phyloP scores from a whole-genome alignment of 2,113 vertebrate genomes.

The Cheilinus undulatus region DNA sequence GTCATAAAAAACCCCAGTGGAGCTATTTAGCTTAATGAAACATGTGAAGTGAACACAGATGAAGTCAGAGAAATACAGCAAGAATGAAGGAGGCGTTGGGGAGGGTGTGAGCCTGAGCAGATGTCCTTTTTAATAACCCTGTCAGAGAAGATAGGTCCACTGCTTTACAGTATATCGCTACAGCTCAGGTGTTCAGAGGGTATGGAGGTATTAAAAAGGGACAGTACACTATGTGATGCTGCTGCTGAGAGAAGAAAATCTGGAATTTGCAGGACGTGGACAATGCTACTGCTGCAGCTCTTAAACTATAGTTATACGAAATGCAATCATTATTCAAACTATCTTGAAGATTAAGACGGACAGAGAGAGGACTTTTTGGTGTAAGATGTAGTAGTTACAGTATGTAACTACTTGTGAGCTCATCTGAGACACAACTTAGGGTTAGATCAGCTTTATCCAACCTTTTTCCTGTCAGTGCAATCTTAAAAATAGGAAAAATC shows the following conservation, averaged over 20 bases:
- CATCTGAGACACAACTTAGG: too few species aligned
- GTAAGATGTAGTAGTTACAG: too few species aligned
- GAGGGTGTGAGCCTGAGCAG: slow-evolving; percentile 9
- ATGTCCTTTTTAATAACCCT: slow-evolving; percentile 45
- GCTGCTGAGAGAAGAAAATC: not conserved
- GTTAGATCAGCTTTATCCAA: too few species aligned
- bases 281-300: too few species aligned
- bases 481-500: too few species aligned
- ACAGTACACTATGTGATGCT: not conserved
- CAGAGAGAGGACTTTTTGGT: too few species aligned
- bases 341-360: too few species aligned
- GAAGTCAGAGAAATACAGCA: not conserved
- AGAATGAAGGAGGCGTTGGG: slow-evolving; percentile 6
- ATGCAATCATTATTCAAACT: too few species aligned
- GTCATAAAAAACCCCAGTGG: not conserved
- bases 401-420: too few species aligned
- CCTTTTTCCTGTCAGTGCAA: too few species aligned
- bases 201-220: not conserved
- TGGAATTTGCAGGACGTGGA: not conserved
- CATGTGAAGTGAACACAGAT: not conserved
- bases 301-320: too few species aligned
- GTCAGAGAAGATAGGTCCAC: slow-evolving; percentile 56
- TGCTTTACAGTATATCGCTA: slow-evolving; percentile 28
- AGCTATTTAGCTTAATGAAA: not conserved
- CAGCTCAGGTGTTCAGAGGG: slow-evolving; percentile 11